Percentiles rank a stretch among this genome's conserved stretches.
Evolutionary conservation across 2,797 vertebrate genomes (phyloP).

Genomic region (Pseudochirops corinnae): DNA sequence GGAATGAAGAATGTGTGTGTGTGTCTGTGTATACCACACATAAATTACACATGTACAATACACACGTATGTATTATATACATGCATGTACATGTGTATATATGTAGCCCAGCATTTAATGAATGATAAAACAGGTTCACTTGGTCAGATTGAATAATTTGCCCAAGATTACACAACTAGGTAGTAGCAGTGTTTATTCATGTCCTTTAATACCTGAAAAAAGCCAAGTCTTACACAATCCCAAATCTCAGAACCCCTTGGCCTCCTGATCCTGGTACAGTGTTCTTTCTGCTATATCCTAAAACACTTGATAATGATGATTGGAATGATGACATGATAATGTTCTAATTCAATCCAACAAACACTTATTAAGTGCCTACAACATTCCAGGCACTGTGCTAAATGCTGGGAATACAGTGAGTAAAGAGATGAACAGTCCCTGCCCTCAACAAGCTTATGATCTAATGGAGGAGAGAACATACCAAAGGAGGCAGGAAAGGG

Average conservation of each 20-base stretch:
- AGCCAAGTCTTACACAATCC: background rate
- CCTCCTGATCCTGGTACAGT: background rate
- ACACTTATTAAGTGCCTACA: background rate
- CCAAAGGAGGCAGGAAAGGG: background rate
- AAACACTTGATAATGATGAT: background rate
- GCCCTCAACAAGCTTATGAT: background rate
- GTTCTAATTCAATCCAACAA: background rate
- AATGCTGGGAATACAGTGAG: background rate
- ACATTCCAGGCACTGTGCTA: background rate
- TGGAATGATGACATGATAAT: background rate
- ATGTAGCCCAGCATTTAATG: background rate
- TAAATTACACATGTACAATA: background rate
- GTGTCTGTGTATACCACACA: background rate
- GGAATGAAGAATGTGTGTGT: background rate
- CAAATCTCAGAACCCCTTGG: background rate
- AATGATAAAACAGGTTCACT: background rate
- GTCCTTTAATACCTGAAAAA: background rate
- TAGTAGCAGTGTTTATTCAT: background rate
- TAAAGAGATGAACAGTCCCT: background rate
- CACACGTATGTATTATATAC: background rate
- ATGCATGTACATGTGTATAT: background rate
- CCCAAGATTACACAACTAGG: background rate
- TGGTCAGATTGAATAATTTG: background rate
- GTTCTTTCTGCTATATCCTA: background rate
- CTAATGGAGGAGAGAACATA: background rate